Evolutionary conservation across 2,113 vertebrate species (phyloP).

Genomic region (Picathartes gymnocephalus): DNA sequence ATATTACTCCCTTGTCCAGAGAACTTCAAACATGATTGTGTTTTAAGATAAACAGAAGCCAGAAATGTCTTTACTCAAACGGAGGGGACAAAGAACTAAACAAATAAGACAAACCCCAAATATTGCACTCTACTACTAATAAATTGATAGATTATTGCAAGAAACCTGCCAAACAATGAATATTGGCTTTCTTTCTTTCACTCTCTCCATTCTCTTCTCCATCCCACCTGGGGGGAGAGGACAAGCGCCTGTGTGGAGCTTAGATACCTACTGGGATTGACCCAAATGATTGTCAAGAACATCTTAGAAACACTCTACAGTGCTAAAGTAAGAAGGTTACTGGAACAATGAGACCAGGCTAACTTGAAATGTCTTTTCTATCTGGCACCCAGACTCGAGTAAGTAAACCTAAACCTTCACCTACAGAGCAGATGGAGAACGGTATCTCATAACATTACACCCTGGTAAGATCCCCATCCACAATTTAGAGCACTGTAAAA

Average conservation of each 20-base stretch:
- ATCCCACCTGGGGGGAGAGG: accelerated
- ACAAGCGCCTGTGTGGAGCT: neutral
- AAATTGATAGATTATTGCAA: neutral
- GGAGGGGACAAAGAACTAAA: neutral
- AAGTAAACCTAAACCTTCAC: neutral
- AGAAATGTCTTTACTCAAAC: neutral
- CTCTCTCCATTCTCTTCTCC: neutral
- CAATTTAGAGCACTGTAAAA: neutral
- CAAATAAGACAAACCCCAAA: neutral
- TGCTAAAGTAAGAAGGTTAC: neutral
- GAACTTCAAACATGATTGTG: neutral
- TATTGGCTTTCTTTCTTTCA: neutral
- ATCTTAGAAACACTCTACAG: neutral
- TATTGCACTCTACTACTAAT: neutral
- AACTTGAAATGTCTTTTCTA: neutral
- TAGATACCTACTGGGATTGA: neutral
- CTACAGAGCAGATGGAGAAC: neutral
- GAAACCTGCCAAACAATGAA: neutral
- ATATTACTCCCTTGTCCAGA: neutral
- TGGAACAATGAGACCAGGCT: neutral
- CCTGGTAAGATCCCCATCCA: neutral
- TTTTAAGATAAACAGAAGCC: neutral
- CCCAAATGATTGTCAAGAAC: neutral
- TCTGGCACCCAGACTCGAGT: neutral
- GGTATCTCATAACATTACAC: neutral